Base-by-base conservation (phyloP, 1,140 invertebrate genomes). In the Drosophila aff. region DNA sequence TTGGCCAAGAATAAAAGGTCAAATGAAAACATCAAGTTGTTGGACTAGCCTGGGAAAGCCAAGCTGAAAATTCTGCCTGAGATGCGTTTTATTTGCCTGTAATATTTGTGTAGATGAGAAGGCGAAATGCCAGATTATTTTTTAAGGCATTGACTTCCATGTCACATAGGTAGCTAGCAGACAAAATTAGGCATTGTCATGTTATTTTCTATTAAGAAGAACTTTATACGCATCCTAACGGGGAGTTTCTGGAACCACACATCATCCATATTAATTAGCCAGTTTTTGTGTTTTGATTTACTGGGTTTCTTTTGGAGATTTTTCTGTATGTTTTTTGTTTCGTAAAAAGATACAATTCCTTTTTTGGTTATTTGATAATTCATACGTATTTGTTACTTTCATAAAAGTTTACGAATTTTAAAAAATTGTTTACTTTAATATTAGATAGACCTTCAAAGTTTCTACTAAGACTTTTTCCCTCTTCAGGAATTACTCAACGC, bases 211-310 rank as follows among this genome's bases (percentile, higher is more conserved):
- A 26, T 71, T 57, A 28, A 43, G 6, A 6, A 18, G 44, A 44
- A 52, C 21, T 69, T 55, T 69, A 36, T 36, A 72, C 18, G 36
- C 44, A 47, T 55, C n/a, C 63, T 72, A 72, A 68, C 63, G 40
- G 69, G 23, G 16, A 15, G 23, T 15, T 23, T 5, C 15, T 2
- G 36, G 38, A 73, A 61, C 18, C 31, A 58, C 38, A 52, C 16
- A 43, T 73, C 69, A 73, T 40, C 10, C 41, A 38, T 60, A 16
- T 49, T 73, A 73, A 72, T 61, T 72, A 60, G 21, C 53, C 53
- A 11, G 21, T 41, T 71, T 66, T 53, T 7, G 2, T 46, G 31
- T 23, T 63, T 26, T 40, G 60, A 23, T 46, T 67, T 69, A 33
- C 6, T n/a, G 9, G 8, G 6, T 31, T 31, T 3, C n/a, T 3